Evolutionary conservation across 2,888 invertebrate genomes (phyloP).

Genomic region (Latrodectus hesperus): DNA sequence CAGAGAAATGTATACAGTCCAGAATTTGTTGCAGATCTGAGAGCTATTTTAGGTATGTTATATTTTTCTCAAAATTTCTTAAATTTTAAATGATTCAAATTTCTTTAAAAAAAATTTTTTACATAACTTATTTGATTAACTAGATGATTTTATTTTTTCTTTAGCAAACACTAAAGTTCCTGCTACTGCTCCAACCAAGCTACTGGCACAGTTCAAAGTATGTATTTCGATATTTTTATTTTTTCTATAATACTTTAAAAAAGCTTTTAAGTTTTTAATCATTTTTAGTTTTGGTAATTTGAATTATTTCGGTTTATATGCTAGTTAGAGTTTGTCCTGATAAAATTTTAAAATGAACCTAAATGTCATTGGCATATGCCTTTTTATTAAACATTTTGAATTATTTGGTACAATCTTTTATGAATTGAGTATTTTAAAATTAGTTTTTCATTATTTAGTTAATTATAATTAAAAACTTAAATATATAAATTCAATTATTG

Average conservation of each 20-base stretch:
- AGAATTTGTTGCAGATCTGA: slow-evolving; percentile 90
- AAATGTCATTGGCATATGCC: not conserved
- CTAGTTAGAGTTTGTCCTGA: too few relatives aligned
- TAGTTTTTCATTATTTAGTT: too few relatives aligned
- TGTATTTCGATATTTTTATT: slow-evolving; percentile 60
- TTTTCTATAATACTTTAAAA: too few relatives aligned
- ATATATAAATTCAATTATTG: too few relatives aligned
- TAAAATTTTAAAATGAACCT: too few relatives aligned
- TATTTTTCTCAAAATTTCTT: slow-evolving; percentile 5
- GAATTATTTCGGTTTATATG: not conserved
- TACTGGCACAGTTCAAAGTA: slow-evolving; percentile 83
- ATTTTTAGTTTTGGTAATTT: not conserved
- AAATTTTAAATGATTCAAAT: not conserved
- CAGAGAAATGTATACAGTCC: slow-evolving; percentile 92
- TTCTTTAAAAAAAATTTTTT: not conserved
- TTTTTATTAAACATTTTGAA: too few relatives aligned
- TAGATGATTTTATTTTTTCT: slow-evolving; percentile 3
- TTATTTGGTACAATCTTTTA: too few relatives aligned
- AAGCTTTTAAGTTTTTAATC: too few relatives aligned
- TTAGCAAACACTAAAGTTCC: slow-evolving; percentile 75
- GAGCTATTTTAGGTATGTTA: slow-evolving; percentile 81
- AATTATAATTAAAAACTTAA: too few relatives aligned
- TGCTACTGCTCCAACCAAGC: slow-evolving; percentile 73
- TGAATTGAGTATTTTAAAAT: too few relatives aligned
- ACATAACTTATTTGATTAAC: not conserved